Evolutionary conservation across 37 sponge, comb jelly and placozoan species (phyloP).

Genomic region (Dysidea cf. avara): DNA sequence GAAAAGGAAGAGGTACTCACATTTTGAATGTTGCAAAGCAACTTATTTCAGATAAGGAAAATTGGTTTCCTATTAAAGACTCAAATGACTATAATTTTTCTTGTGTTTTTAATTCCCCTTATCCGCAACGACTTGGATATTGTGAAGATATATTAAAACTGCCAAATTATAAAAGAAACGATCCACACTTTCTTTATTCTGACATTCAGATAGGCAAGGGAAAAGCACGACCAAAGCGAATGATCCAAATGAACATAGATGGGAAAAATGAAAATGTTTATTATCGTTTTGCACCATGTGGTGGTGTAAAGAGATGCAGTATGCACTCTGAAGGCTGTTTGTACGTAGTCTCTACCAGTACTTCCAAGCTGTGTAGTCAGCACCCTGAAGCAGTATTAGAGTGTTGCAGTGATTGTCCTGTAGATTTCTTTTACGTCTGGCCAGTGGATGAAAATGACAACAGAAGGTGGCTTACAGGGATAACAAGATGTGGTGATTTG

Average conservation of each 20-base stretch:
- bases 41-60: too few species aligned
- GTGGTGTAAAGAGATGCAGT: conserved; percentile 17
- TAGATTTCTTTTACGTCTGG: conserved; percentile 51
- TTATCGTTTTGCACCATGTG: conserved; percentile 44
- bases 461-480: conserved; percentile 34
- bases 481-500: too few species aligned
- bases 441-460: conserved; percentile 28
- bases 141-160: too few species aligned
- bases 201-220: conserved; percentile 46
- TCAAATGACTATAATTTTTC: too few species aligned
- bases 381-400: conserved; percentile 2
- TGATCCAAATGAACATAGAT: conserved; percentile 3
- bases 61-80: too few species aligned
- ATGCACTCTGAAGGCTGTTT: conserved; percentile 12
- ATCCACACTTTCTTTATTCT: conserved; percentile 28
- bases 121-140: too few species aligned
- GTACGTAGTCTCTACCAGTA: conserved; percentile 1
- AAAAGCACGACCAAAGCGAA: conserved; percentile 1
- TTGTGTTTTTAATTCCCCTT: too few species aligned
- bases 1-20: too few species aligned
- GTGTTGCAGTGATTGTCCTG: conserved; percentile 9
- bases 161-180: conserved; percentile 6
- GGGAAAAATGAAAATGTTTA: conserved; percentile 1
- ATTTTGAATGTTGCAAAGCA: too few species aligned
- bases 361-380: not conserved